Evolutionary conservation across 2,113 vertebrate genomes (phyloP).

Genomic region (Podarcis muralis): DNA sequence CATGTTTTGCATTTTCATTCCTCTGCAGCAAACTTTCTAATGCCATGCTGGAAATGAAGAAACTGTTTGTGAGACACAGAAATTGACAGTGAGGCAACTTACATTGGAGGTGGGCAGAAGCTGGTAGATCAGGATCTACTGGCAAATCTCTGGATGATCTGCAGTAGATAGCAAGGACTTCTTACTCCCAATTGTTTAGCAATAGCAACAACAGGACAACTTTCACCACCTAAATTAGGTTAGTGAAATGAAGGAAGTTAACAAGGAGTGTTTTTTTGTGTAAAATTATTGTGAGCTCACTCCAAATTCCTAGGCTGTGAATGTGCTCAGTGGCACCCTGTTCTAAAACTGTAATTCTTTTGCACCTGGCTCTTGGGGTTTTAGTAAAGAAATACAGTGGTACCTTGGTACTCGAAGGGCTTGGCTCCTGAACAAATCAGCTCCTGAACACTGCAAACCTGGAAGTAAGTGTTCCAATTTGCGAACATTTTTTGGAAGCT

Average conservation of each 20-base stretch:
- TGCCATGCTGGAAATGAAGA: constrained; percentile 25
- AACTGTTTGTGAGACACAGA: not conserved
- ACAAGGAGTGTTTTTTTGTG: not conserved
- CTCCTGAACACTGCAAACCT: too few relatives aligned
- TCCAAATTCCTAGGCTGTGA: too few relatives aligned
- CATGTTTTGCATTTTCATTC: constrained; percentile 26
- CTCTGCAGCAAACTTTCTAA: constrained; percentile 44
- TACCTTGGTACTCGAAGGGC: too few relatives aligned
- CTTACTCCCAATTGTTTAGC: not conserved
- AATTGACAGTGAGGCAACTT: not conserved
- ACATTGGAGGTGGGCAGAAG: not conserved
- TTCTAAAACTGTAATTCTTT: too few relatives aligned
- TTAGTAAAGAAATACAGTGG: too few relatives aligned
- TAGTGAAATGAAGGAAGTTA: not conserved
- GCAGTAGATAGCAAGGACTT: not conserved
- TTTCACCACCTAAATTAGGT: not conserved
- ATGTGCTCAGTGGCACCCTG: too few relatives aligned
- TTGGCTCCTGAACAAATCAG: too few relatives aligned
- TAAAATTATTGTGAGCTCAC: too few relatives aligned
- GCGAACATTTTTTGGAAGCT: too few relatives aligned
- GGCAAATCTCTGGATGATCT: not conserved
- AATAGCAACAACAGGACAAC: not conserved
- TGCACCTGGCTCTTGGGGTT: too few relatives aligned
- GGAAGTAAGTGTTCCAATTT: too few relatives aligned
- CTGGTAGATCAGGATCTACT: too few relatives aligned